Base-by-base conservation (phyloP, 2,888 invertebrate species). In the Noctuana brunneofusca region DNA sequence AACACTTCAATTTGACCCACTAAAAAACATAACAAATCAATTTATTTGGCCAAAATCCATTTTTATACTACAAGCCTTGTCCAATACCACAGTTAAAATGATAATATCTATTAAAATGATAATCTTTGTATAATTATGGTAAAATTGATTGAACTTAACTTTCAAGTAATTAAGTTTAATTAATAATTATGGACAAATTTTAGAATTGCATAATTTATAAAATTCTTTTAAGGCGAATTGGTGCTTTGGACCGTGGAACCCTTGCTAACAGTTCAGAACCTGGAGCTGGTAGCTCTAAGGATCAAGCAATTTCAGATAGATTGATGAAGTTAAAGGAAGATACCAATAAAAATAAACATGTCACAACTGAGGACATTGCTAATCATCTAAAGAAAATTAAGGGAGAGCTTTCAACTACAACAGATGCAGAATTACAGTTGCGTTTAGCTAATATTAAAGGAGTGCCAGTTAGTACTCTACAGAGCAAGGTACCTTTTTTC, bases 371-470 rank as follows among this genome's bases (percentile, higher is more conserved):
- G 5, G 80, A 82, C 53, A 83, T 91, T 58, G 71, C 71, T 60
- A 75, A 73, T 38, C 76, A 85, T n/a, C 72, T 90, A 58, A 76
- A 84, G 65, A 82, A 77, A 60, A 76, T 90, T 6, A 89, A 84
- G 71, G 82, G 79, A 12, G 75, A 78, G 62, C 66, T 74, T 20
- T 86, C 93, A 43, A 75, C 88, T 30, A 92, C 93, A 22, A 92
- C 93, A 20, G 94, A 95, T 73, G 92, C 92, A 35, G 95, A 96
- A 74, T 90, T 96, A 67, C 92, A 93, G 65, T 81, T 86, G 58
- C 88, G 96, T 73, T 80, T 96, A 48, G 94, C 94, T 1, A 92
- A 93, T 71, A 84, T 97, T n/a, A 95, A 94, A 81, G 95, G 94
- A 63, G 88, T 93, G 65, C 87, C 92, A 64, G 49, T 76, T 60